Conservation (phyloP, 2,797 vertebrate species). For the Taenioides sp. region DNA sequence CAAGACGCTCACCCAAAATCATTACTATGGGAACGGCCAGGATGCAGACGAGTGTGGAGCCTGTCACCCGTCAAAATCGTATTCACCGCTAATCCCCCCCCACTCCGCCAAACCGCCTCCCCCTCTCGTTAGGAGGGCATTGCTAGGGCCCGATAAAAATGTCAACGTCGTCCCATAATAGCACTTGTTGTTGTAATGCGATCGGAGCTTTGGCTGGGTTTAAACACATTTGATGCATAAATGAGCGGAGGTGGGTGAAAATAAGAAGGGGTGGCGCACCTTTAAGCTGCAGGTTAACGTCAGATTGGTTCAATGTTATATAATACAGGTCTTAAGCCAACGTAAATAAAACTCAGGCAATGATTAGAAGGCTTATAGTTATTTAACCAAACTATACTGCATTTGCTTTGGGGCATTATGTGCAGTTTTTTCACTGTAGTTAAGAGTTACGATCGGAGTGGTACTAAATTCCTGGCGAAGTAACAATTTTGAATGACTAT, state of each 20-base stretch:
- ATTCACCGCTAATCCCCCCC: constrained; percentile 71
- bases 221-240: constrained; percentile 59
- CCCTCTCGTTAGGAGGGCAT: constrained; percentile 69
- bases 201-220: constrained; percentile 66
- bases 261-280: constrained; percentile 8
- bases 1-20: constrained; percentile 59
- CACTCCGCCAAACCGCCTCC: constrained; percentile 14
- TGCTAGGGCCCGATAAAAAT: constrained; percentile 76
- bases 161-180: constrained; percentile 77
- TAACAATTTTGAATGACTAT: background rate
- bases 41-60: constrained; percentile 73
- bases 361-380: background rate
- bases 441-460: background rate
- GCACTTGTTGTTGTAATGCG: constrained; percentile 72
- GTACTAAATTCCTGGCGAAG: background rate
- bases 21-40: constrained; percentile 76
- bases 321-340: background rate
- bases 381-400: background rate
- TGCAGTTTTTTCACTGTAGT: background rate
- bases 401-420: background rate
- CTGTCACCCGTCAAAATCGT: constrained; percentile 75
- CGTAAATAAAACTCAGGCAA: background rate
- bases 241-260: constrained; percentile 46
- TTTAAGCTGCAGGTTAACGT: constrained; percentile 27
- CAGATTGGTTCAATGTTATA: constrained; percentile 9